A percentile compares a stretch with the other conserved stretches of the same genome.
Conservation (phyloP, 2,113 vertebrate genomes). For the Furnarius figulus region DNA sequence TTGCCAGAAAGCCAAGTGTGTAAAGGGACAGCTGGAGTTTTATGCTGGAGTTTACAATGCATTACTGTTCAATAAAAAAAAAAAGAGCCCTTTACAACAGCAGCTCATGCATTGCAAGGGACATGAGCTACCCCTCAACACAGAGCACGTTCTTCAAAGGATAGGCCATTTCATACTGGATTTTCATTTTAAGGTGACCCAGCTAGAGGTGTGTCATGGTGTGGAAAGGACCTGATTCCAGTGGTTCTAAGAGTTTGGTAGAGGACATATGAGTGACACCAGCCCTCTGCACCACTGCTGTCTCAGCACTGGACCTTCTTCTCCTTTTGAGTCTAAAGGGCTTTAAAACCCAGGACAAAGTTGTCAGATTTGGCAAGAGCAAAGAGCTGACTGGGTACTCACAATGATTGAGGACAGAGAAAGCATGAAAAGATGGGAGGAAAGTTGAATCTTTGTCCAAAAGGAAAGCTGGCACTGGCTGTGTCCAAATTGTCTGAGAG, state of each 20-base stretch:
- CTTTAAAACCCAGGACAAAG: not conserved
- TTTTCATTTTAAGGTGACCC: not conserved
- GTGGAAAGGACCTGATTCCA: conserved; percentile 1
- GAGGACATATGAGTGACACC: accelerated
- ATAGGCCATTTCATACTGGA: conserved; percentile 31
- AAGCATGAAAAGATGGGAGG: not conserved
- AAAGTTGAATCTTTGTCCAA: not conserved
- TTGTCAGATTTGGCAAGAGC: not conserved
- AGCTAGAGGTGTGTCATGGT: not conserved
- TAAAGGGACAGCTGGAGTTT: conserved; percentile 66
- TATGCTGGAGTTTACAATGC: conserved; percentile 57
- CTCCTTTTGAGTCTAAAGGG: not conserved
- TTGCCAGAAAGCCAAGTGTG: conserved; percentile 55
- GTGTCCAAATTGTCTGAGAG: not conserved
- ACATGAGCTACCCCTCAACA: conserved; percentile 41
- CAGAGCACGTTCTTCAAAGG: conserved; percentile 46
- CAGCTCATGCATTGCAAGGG: not conserved
- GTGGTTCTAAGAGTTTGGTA: not conserved
- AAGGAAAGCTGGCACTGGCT: not conserved
- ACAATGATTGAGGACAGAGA: not conserved
- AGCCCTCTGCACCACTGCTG: not conserved
- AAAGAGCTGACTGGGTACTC: not conserved
- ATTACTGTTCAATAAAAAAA: conserved; percentile 53
- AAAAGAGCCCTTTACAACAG: not conserved
- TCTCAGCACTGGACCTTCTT: not conserved